A percentile compares a stretch with the other conserved stretches of the same genome.
Conservation (phyloP, 2,888 invertebrate species). For the Cyrtodaria siliqua region DNA sequence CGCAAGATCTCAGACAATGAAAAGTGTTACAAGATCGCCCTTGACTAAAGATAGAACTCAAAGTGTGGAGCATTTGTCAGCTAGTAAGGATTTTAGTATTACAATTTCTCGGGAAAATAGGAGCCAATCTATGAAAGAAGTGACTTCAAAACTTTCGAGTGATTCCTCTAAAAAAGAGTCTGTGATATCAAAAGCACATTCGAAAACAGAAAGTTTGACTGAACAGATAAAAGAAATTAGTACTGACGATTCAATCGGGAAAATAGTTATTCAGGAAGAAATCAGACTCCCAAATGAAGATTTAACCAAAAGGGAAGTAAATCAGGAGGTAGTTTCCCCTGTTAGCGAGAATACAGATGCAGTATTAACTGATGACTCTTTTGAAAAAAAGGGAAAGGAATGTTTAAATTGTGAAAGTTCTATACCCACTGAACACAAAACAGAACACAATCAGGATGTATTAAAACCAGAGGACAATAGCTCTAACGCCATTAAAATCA, state of each 20-base stretch:
- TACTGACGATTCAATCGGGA: constrained; percentile 23
- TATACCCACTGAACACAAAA: neutral
- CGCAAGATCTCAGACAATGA: constrained; percentile 55
- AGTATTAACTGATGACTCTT: neutral
- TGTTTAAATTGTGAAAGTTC: no score
- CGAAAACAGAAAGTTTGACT: neutral
- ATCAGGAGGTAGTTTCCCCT: no score
- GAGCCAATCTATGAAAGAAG: constrained; percentile 50
- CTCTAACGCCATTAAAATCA: constrained; percentile 33
- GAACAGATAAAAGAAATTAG: no score
- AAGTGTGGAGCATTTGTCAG: constrained; percentile 43
- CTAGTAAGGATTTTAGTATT: constrained; percentile 10
- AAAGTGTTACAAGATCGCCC: constrained; percentile 36
- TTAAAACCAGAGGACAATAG: neutral
- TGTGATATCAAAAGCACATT: constrained; percentile 28
- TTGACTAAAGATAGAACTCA: constrained; percentile 27
- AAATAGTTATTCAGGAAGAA: constrained; percentile 6
- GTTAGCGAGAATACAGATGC: neutral
- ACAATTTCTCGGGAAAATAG: constrained; percentile 18
- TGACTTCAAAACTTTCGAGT: constrained; percentile 2
- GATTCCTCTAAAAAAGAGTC: constrained; percentile 21
- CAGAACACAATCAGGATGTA: neutral
- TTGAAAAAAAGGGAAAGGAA: neutral
- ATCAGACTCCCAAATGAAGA: neutral
- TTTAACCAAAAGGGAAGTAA: neutral